Evolutionary conservation across 2,888 invertebrate genomes (phyloP), one percentile per base, ranked within the genome.

Genomic region (Penaeus monodon): DNA sequence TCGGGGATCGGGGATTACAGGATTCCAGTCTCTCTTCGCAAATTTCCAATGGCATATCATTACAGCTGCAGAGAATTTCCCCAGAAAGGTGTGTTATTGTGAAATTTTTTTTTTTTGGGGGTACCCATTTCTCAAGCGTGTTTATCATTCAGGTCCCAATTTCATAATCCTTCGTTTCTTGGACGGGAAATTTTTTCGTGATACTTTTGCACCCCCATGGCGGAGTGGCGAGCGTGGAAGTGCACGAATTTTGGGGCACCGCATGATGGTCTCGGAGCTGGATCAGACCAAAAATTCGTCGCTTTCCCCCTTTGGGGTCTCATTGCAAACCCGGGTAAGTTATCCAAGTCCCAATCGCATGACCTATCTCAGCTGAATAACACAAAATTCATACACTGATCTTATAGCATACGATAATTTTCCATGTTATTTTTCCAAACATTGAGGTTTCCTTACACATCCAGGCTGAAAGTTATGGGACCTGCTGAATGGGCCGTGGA

Each of bases 401-500:
- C 3, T 57, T 12, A 57, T 57, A 17, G 17, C 57, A 17, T 57
- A 0, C 10, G 20, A 57, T 2, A 14, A 14, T 57, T 57, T 57
- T 17, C 10, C 1, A 57, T 17, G 57, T 57, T 57, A 57, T 57
- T 17, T 20, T 57, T 3, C 57, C 17, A 57, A 20, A 57, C 57
- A 57, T 0, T 57, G 57, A 17, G 57, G 1, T 1, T 17, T 57
- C 38, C 24, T 64, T 27, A 2, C 38, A 66, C 22, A 49, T 44
- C 17, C 81, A 88, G 88, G 88, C 14, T 80, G 17, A 78, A 76
- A 85, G 87, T 0, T 88, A 82, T 38, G 88, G 63, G 89, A 90
- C 65, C 80, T 90, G 20, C 17, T 90, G 29, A 90, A 90, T 44
- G 89, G 89, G 1, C 89, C 88, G 2, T 88, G 88, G 89, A 90